A percentile compares a stretch with the other conserved stretches of the same genome.
These are phyloP conservation scores for Pachycephala philippinensis DNA, from an alignment of 2,113 vertebrate species.

Conservation along the genomic window DNA sequence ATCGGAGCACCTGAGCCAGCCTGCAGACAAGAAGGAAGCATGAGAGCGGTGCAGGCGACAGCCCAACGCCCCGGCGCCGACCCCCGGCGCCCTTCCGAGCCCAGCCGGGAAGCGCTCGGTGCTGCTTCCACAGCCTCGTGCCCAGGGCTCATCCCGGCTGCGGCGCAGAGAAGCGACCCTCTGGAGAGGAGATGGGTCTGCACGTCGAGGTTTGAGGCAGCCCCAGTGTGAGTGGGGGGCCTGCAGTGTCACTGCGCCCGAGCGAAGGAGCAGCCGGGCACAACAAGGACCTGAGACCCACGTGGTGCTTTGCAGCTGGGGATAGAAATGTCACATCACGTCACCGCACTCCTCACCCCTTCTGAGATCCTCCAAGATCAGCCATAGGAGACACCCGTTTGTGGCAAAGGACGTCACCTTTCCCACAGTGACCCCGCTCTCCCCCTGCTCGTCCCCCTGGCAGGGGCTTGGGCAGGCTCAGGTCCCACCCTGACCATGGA, in stretches of 20 bases:
- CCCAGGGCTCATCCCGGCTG: fast-evolving
- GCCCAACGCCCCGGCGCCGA: neutral
- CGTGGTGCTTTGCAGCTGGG: fast-evolving
- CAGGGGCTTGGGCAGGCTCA: neutral
- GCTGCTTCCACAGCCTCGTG: neutral
- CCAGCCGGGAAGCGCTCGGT: fast-evolving
- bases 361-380: too few relatives aligned
- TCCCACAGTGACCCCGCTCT: fast-evolving
- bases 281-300: fast-evolving
- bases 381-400: fast-evolving
- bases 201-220: fast-evolving
- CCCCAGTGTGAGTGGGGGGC: fast-evolving
- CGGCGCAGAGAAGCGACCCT: fast-evolving
- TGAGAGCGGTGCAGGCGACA: neutral
- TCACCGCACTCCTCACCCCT: fast-evolving
- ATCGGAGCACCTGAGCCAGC: conserved; percentile 67
- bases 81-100: neutral
- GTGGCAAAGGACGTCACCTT: neutral
- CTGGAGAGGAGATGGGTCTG: fast-evolving
- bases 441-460: fast-evolving
- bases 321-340: fast-evolving
- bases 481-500: fast-evolving
- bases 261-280: fast-evolving
- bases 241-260: fast-evolving
- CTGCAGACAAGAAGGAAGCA: conserved; percentile 62